Conservation (phyloP, 2,888 invertebrate species). For the Drosophila hamatofila region DNA sequence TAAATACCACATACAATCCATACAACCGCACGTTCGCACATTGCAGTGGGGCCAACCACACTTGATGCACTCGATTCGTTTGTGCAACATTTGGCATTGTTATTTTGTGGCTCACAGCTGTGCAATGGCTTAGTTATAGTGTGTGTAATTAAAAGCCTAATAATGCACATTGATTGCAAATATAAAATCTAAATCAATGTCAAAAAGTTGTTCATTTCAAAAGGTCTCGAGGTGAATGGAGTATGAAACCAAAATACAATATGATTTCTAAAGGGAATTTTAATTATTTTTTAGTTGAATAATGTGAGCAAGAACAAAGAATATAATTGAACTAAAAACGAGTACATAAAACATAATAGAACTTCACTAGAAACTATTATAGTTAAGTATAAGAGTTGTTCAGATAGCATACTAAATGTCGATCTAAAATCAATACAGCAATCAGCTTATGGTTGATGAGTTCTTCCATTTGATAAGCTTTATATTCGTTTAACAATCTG, state of each 20-base stretch:
- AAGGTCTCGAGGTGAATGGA: not conserved
- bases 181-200: conserved; percentile 38
- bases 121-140: conserved; percentile 20
- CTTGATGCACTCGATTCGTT: conserved; percentile 29
- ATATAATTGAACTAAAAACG: not conserved
- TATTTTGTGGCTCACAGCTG: conserved; percentile 42
- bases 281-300: not conserved
- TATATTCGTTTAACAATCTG: not conserved
- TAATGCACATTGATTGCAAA: conserved; percentile 31
- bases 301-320: not conserved
- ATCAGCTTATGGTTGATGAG: not conserved
- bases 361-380: not conserved
- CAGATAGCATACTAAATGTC: not conserved
- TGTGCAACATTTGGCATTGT: conserved; percentile 41
- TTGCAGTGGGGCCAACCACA: conserved; percentile 16
- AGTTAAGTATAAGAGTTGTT: not conserved
- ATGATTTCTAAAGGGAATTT: not conserved
- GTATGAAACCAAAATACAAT: not conserved
- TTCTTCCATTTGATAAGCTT: not conserved
- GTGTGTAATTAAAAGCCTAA: conserved; percentile 39
- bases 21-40: conserved; percentile 24
- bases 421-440: not conserved
- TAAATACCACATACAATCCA: conserved; percentile 6
- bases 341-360: not conserved
- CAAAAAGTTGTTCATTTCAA: conserved; percentile 22